These are phyloP conservation scores for Platichthys stellatus DNA, from an alignment of 2,113 vertebrate species.

Conservation along the genomic window DNA sequence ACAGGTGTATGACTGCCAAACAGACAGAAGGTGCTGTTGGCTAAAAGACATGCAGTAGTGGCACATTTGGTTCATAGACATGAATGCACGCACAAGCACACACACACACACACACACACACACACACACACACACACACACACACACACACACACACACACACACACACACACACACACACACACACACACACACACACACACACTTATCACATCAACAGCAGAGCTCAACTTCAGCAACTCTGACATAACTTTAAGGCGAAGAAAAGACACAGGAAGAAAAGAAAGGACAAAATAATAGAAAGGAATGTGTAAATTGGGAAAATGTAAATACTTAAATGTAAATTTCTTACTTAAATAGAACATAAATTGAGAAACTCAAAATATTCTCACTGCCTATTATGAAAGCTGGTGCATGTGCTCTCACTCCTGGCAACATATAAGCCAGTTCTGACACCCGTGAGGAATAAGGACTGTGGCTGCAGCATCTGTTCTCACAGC, in stretches of 20 bases:
- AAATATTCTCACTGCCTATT: no score
- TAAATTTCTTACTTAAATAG: no score
- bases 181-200: no score
- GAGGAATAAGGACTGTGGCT: background rate
- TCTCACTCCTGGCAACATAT: background rate
- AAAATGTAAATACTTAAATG: background rate
- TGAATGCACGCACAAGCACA: conserved; percentile 3
- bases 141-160: no score
- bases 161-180: no score
- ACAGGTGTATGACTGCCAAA: conserved; percentile 58
- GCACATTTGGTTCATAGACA: conserved; percentile 43
- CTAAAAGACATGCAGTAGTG: conserved; percentile 54
- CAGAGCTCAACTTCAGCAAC: background rate
- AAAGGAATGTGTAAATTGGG: no score
- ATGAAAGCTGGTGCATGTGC: no score
- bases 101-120: no score
- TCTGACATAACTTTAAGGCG: background rate
- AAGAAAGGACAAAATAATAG: background rate
- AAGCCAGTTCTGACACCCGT: conserved; percentile 7
- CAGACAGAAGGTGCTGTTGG: conserved; percentile 58
- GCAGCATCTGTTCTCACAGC: background rate
- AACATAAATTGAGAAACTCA: no score
- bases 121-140: no score
- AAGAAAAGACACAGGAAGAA: background rate
- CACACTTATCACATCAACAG: background rate